Base-by-base conservation (phyloP, 1,140 invertebrate species). In the Liolophura sinensis region DNA sequence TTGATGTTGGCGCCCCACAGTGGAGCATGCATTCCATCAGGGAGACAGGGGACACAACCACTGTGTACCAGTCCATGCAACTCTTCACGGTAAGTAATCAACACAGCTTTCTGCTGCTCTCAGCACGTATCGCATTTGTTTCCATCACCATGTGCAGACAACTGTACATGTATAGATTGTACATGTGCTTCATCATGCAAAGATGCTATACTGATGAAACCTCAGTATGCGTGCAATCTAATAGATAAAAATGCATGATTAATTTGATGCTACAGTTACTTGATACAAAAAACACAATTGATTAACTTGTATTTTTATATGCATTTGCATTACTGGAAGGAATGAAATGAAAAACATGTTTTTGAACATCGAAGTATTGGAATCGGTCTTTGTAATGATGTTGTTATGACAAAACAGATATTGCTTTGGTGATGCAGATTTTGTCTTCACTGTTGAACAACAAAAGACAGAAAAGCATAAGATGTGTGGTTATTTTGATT, bases 21-120 rank as follows among this genome's bases (percentile, higher is more conserved):
- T 73, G 87, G 16, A 79, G 79, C n/a, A 87, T 87, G 86, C 86
- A 87, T 73, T 86, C 85, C n/a, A 86, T 86, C 63, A 69, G 86
- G 52, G 86, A 87, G 73, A 85, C 83, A 78, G 80, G 80, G 20
- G 80, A 78, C 64, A 85, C 82, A 1, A 71, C 75, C 0, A 79
- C 78, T 67, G 68, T 84, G 3, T 59, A 74, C 16, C 79, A 83
- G 54, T 67, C 75, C 47, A 69, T 73, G 18, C 66, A 65, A 7
- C 72, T 83, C 14, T 82, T 70, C 69, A 69, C 75, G 75, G 81
- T 82, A 68, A 24, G 63, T n/a, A 51, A 60, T 54, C 18, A 18
- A 27, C 15, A 48, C 62, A 15, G 65, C 59, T 51, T 62, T 70
- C 62, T 62, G 67, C 52, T 48, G 18, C 14, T 47, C 46, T 47